Base-by-base conservation (phyloP, 2,888 invertebrate genomes). In the Ernsta delagoae region DNA sequence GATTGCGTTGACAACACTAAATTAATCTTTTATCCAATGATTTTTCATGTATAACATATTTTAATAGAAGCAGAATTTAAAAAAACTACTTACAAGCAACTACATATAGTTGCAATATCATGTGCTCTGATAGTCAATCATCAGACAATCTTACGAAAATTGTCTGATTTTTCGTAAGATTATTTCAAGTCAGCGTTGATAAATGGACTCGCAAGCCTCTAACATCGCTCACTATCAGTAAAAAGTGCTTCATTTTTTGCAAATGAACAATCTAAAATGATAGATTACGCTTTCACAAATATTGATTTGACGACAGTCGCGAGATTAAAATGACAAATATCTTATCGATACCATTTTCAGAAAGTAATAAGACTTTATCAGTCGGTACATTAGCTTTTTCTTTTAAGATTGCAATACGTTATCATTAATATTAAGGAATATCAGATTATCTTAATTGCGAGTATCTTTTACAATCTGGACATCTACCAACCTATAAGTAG, bases 301-400 rank as follows among this genome's bases (percentile, higher is more conserved):
- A 59, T 0, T 39, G 39, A 41, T 16, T 16, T 16, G 50, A 50
- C 4, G 48, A 48, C 48, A 36, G 57, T 60, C 8, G 34, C 31
- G 7, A 61, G 45, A 45, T 60, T 43, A 56, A 48, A 45, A 61
- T 12, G 24, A 61, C 7, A 12, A 7, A 24, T 59, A 65, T 65
- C 57, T 65, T 36, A 65, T 65, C 65, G 39, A 36, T 59, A 12
- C 7, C 9, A 65, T 16, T 45, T 45, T 12, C 48, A 24, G 41
- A 60, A 43, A 60, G 53, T 50, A 59, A 59, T 66, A 31, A 45
- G 31, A 11, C 8, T n/a, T 54, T 54, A 60, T 66, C 60, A 12
- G 34, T 54, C 60, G 60, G 54, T 16, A 24, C 43, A 66, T 43
- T 60, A 6, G 5, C 31, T 41, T 4, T 3, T 53, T 59, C 31